Conservation (phyloP, 2,113 vertebrate genomes). For the Melanerpes formicivorus region DNA sequence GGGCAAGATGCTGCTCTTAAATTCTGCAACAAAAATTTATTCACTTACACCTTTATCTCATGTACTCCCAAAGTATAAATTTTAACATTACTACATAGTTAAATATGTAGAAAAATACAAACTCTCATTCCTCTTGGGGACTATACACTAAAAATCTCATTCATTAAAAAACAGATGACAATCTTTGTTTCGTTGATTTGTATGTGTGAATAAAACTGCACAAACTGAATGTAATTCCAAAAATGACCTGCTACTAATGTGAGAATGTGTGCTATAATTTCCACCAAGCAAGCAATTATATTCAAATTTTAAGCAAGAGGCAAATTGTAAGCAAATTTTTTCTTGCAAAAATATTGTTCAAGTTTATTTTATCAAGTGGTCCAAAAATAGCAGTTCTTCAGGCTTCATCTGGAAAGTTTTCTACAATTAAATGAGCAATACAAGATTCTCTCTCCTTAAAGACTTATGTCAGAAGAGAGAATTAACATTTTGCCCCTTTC, state of each 20-base stretch:
- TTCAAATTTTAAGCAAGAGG: too few species aligned
- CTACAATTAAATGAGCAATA: not conserved
- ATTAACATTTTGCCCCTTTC: not conserved
- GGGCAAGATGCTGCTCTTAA: not conserved
- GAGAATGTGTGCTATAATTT: not conserved
- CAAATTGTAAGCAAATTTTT: too few species aligned
- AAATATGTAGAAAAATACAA: slow-evolving; percentile 21
- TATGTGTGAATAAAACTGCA: not conserved
- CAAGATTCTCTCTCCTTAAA: not conserved
- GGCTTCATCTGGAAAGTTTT: rapidly evolving
- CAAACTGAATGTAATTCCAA: not conserved
- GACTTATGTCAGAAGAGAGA: not conserved
- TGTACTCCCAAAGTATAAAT: not conserved
- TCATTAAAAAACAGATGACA: not conserved
- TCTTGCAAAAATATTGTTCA: not conserved
- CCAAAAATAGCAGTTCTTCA: not conserved
- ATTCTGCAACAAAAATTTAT: not conserved
- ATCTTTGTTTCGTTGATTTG: not conserved
- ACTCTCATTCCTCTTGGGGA: not conserved
- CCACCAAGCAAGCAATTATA: not conserved
- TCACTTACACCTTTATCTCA: not conserved
- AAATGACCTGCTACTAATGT: not conserved
- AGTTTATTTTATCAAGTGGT: not conserved
- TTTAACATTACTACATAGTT: not conserved
- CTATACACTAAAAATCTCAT: not conserved